Percentiles rank a stretch among this genome's conserved stretches.
Conservation (phyloP, 2,797 vertebrate genomes). For the Tenualosa ilisha region DNA sequence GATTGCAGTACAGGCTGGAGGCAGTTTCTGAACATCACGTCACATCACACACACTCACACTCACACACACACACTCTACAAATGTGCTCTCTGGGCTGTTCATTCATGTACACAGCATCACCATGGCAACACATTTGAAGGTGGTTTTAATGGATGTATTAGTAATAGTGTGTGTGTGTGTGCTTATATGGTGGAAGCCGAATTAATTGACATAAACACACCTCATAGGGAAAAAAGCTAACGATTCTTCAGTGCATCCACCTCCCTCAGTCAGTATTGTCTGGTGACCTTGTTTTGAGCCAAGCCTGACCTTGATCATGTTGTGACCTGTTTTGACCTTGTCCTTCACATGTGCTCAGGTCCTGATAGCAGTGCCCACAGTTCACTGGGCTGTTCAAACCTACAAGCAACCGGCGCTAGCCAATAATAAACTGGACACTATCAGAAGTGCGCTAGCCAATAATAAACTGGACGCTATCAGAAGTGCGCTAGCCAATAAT, state of each 20-base stretch:
- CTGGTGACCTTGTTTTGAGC: background rate
- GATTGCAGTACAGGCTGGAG: constrained; percentile 6
- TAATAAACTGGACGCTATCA: background rate
- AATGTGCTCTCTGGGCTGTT: background rate
- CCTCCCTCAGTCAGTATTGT: background rate
- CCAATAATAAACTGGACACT: no score
- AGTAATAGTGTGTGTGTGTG: background rate
- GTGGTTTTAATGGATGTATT: background rate
- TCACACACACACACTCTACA: constrained; percentile 2
- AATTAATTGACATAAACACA: background rate
- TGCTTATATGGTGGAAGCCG: background rate
- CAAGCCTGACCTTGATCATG: background rate
- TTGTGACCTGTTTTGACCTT: background rate
- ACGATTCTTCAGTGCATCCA: background rate
- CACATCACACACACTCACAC: background rate
- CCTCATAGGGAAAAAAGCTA: background rate
- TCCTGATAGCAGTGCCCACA: background rate
- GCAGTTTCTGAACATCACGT: background rate
- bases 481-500: no score
- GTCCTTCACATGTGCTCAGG: background rate
- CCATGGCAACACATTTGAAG: background rate
- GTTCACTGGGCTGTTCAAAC: background rate
- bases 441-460: no score
- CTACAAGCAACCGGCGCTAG: background rate
- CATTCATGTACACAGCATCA: background rate